These are phyloP conservation scores for Pangasius djambal DNA, from an alignment of 2,797 vertebrate species.

Conservation along the genomic window DNA sequence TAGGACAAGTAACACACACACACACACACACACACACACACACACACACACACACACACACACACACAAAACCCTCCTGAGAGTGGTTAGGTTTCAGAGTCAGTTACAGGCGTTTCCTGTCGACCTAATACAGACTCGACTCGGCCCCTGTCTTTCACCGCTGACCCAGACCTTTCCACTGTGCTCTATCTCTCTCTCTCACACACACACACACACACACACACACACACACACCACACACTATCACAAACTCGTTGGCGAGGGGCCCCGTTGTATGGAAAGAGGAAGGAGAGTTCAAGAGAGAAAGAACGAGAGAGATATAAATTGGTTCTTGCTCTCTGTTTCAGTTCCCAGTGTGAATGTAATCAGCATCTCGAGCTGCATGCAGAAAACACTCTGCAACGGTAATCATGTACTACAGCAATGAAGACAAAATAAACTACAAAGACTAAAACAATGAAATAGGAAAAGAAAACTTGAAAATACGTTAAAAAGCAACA, in stretches of 20 bases:
- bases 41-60: slow-evolving; percentile 40
- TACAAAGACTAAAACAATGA: not conserved
- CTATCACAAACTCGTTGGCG: slow-evolving; percentile 15
- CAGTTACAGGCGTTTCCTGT: slow-evolving; percentile 55
- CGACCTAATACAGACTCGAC: slow-evolving; percentile 42
- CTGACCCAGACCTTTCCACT: slow-evolving; percentile 25
- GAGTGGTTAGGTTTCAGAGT: slow-evolving; percentile 54
- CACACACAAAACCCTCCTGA: slow-evolving; percentile 40
- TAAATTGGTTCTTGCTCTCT: slow-evolving; percentile 41
- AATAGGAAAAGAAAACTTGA: not conserved
- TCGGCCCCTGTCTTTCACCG: slow-evolving; percentile 31
- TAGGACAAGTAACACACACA: slow-evolving; percentile 51
- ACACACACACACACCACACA: slow-evolving; percentile 17
- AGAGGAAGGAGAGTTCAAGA: slow-evolving; percentile 39
- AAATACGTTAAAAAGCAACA: not conserved
- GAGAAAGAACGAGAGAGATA: slow-evolving; percentile 24
- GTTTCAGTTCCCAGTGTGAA: slow-evolving; percentile 19
- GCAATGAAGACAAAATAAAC: not conserved
- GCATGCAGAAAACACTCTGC: not conserved
- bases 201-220: not conserved
- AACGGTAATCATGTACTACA: not conserved
- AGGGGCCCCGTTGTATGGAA: slow-evolving; percentile 27
- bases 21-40: slow-evolving; percentile 26
- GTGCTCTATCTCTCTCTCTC: not conserved
- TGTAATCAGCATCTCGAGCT: not conserved